These are phyloP conservation scores for Megaleporinus macrocephalus DNA, from an alignment of 2,113 vertebrate genomes.

Conservation along the genomic window DNA sequence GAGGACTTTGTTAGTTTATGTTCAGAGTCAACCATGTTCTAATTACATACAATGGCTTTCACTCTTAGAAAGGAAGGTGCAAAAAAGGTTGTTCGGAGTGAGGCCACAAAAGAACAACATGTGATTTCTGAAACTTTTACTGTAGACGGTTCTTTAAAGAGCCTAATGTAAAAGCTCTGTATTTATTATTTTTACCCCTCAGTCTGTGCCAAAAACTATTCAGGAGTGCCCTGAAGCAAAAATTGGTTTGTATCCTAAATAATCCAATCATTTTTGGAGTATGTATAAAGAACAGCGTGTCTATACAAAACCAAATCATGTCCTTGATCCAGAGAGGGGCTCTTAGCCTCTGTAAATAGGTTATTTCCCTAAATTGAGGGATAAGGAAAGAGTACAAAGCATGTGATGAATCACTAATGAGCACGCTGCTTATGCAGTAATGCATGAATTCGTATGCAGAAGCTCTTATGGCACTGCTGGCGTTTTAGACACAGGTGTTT, in stretches of 20 bases:
- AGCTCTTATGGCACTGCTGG: neutral
- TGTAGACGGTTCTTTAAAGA: no score
- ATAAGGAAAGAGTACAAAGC: neutral
- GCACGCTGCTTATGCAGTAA: neutral
- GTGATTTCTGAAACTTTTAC: no score
- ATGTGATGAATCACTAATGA: neutral
- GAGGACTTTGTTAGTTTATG: neutral
- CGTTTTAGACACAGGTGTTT: slow-evolving; percentile 11
- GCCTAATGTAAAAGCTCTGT: no score
- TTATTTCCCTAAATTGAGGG: neutral
- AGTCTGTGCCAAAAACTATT: no score
- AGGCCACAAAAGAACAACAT: no score
- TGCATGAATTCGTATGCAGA: slow-evolving; percentile 20
- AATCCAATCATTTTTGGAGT: no score
- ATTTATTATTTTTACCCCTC: no score
- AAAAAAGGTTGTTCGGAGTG: neutral
- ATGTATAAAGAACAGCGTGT: neutral
- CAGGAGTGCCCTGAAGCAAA: no score
- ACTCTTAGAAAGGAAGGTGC: neutral
- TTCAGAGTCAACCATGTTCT: neutral
- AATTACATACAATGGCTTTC: neutral
- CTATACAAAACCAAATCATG: neutral
- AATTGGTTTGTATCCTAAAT: no score
- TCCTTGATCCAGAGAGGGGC: neutral
- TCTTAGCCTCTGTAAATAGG: neutral